Evolutionary conservation across 2,888 invertebrate genomes (phyloP), one percentile per base, ranked within the genome.

Genomic region (Caenorhabditis imperialis): DNA sequence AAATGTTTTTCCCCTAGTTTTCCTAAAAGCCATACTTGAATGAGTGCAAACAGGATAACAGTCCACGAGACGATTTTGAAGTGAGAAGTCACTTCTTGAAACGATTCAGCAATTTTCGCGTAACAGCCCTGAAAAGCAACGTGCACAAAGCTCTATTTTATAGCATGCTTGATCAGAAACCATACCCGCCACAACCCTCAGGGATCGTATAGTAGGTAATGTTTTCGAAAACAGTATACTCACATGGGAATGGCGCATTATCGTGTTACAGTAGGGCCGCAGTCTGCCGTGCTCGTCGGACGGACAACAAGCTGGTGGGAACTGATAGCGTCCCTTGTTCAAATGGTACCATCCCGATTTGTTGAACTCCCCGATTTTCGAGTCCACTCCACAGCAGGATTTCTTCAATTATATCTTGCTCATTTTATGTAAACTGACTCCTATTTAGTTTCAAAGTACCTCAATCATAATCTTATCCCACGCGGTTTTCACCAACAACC

Each of bases 391-490:
- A 53, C 87, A 87, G 55, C 87, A 87, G 6, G 75, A 67, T 53
- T 85, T 86, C 85, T 86, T 63, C 47, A 82, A 69, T n/a, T n/a
- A n/a, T n/a, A n/a, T n/a, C n/a, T n/a, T n/a, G n/a, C n/a, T n/a
- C n/a, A n/a, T n/a, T n/a, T n/a, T n/a, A n/a, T n/a, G n/a, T n/a
- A n/a, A n/a, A n/a, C n/a, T n/a, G n/a, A n/a, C n/a, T n/a, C n/a
- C n/a, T n/a, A n/a, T n/a, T n/a, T n/a, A n/a, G n/a, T 4, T 20
- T 38, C 8, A n/a, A 30, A 69, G 16, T 37, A 85, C 86, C 75
- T 87, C 87, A 14, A 82, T 84, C 87, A 87, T 87, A 16, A 87
- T 77, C 61, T 85, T 85, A 61, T 87, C 87, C 87, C 87, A 86
- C 6, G 86, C 86, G 1, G 84, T 79, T 69, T 87, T 86, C 8